Evolutionary conservation across 2,113 vertebrate species (phyloP).

Genomic region (Syngnathoides biaculeatus): DNA sequence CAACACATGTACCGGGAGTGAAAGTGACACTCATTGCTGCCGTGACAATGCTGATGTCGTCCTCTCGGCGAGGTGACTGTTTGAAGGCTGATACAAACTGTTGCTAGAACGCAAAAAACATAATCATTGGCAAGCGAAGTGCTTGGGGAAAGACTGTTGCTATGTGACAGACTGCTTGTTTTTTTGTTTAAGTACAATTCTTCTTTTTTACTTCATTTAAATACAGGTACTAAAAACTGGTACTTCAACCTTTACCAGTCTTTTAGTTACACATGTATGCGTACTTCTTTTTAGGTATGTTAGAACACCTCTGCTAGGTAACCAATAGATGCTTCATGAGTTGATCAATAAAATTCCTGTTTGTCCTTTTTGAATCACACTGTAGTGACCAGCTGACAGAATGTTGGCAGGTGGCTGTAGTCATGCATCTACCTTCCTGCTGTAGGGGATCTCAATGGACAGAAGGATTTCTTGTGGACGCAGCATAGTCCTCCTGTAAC

Average conservation of each 20-base stretch:
- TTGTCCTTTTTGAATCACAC: neutral
- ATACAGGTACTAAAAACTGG: too few relatives aligned
- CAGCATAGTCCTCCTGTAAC: constrained; percentile 83
- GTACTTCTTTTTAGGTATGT: neutral
- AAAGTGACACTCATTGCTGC: constrained; percentile 87
- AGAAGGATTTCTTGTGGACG: constrained; percentile 83
- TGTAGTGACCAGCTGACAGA: neutral
- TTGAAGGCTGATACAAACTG: constrained; percentile 93
- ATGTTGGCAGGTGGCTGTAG: neutral
- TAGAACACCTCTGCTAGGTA: neutral
- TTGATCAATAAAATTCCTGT: neutral
- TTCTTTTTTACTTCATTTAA: neutral
- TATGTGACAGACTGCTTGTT: neutral
- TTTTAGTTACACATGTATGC: too few relatives aligned
- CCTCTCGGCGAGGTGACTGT: constrained; percentile 87
- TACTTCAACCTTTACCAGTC: too few relatives aligned
- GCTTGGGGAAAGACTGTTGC: neutral
- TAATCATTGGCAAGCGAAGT: neutral
- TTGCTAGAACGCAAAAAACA: constrained; percentile 60
- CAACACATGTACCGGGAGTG: constrained; percentile 57
- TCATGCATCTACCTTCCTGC: constrained; percentile 72
- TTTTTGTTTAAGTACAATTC: neutral
- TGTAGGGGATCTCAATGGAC: constrained; percentile 85
- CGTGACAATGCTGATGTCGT: constrained; percentile 93
- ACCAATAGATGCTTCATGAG: neutral